phyloP scores from a whole-genome alignment of 2,888 invertebrate species.

The Cryptocheilus praepositus region DNA sequence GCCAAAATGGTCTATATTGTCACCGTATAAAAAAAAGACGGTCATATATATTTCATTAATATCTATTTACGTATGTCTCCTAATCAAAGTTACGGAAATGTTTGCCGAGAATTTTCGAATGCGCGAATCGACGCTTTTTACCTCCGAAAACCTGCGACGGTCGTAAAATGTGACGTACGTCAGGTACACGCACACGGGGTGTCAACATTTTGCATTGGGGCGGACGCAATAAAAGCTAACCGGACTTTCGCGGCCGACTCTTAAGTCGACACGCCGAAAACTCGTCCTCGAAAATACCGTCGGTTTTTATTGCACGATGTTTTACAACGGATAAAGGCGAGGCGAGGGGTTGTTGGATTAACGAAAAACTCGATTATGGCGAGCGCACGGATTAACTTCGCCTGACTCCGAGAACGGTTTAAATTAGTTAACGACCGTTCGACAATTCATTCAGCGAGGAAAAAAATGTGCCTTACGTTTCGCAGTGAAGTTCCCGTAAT shows the following conservation, averaged over 20 bases:
- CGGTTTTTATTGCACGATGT: slow-evolving; percentile 13
- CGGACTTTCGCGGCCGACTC: neutral
- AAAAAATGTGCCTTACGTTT: slow-evolving; percentile 11
- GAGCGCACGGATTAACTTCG: slow-evolving; percentile 62
- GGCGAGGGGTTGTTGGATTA: slow-evolving; percentile 19
- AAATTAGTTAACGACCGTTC: slow-evolving; percentile 55
- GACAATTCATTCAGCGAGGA: neutral
- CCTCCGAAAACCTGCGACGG: too few relatives aligned
- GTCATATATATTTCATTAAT: too few relatives aligned
- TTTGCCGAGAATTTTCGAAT: too few relatives aligned
- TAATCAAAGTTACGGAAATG: too few relatives aligned
- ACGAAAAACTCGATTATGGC: slow-evolving; percentile 58
- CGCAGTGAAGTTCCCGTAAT: too few relatives aligned
- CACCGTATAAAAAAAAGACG: too few relatives aligned
- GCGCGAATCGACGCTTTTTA: too few relatives aligned
- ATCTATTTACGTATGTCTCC: too few relatives aligned
- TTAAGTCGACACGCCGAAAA: neutral
- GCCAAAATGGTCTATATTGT: too few relatives aligned
- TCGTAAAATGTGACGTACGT: neutral
- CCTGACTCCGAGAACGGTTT: slow-evolving; percentile 56
- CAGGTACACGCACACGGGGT: neutral
- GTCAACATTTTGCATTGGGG: too few relatives aligned
- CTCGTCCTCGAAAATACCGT: slow-evolving; percentile 16
- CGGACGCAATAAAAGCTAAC: slow-evolving; percentile 10
- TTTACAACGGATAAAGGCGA: slow-evolving; percentile 23